Evolutionary conservation across 2,888 invertebrate species (phyloP).

Genomic region (Drosophila macrothrix): DNA sequence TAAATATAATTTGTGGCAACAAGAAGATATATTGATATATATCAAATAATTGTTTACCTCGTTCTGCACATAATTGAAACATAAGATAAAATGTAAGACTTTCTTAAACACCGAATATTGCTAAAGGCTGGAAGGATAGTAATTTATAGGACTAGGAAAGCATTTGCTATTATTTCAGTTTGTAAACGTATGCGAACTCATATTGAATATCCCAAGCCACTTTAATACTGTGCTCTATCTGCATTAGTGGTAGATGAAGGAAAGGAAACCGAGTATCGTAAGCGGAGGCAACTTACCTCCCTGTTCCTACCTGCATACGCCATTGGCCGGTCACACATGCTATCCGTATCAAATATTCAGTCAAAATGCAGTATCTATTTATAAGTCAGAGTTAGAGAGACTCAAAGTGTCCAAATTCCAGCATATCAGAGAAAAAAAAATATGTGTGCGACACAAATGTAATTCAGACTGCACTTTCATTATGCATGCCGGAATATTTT

Average conservation of each 20-base stretch:
- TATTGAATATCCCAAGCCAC: background rate
- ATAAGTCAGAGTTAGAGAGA: constrained; percentile 12
- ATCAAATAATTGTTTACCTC: too few species aligned
- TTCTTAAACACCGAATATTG: background rate
- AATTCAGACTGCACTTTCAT: constrained; percentile 46
- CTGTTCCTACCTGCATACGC: background rate
- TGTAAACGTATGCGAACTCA: background rate
- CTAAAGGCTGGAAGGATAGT: background rate
- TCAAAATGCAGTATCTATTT: background rate
- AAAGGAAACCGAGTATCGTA: background rate
- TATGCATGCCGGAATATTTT: constrained; percentile 58
- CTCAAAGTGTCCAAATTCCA: background rate
- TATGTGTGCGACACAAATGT: constrained; percentile 31
- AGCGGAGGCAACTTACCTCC: background rate
- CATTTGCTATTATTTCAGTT: background rate
- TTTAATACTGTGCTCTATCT: background rate
- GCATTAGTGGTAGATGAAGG: background rate
- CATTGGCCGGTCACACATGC: background rate
- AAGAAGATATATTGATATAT: too few species aligned
- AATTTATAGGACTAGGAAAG: background rate
- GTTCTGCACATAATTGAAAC: background rate
- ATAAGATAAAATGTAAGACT: background rate
- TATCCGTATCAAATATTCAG: background rate
- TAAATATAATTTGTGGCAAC: background rate
- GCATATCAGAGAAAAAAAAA: background rate